Evolutionary conservation across 2,888 invertebrate genomes (phyloP).

Genomic region (Scaptomyza flava): DNA sequence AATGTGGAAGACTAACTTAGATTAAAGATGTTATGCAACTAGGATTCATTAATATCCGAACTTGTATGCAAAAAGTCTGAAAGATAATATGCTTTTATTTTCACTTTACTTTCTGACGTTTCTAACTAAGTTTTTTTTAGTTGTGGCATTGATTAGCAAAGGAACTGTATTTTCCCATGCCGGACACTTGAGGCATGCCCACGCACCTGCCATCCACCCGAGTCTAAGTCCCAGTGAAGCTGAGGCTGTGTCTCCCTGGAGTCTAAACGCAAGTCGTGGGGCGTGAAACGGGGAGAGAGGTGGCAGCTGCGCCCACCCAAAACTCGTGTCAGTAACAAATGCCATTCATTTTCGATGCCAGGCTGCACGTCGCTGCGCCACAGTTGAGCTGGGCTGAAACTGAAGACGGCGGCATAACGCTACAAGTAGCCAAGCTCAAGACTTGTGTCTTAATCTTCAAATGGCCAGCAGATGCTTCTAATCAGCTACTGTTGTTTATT

Average conservation of each 20-base stretch:
- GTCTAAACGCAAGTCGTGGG: slow-evolving; percentile 9
- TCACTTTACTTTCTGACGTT: background rate
- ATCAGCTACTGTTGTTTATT: slow-evolving; percentile 52
- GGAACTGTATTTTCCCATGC: slow-evolving; percentile 41
- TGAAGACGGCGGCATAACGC: slow-evolving; percentile 16
- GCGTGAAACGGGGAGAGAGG: slow-evolving; percentile 7
- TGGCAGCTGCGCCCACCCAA: slow-evolving; percentile 5
- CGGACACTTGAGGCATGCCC: slow-evolving; percentile 27
- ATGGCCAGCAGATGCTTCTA: slow-evolving; percentile 41
- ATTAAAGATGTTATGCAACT: too few species aligned
- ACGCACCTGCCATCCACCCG: background rate
- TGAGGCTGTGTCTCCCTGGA: slow-evolving; percentile 13
- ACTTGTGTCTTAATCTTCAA: slow-evolving; percentile 52
- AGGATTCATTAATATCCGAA: too few species aligned
- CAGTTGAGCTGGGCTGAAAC: slow-evolving; percentile 41
- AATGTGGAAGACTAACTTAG: background rate
- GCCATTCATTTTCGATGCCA: slow-evolving; percentile 71
- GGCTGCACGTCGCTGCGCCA: slow-evolving; percentile 56
- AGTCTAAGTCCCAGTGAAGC: background rate
- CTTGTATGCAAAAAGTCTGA: too few species aligned
- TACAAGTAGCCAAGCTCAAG: slow-evolving; percentile 17
- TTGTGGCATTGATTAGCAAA: slow-evolving; percentile 56
- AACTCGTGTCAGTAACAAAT: slow-evolving; percentile 68
- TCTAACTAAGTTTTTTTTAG: slow-evolving; percentile 27
- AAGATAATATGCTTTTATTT: background rate